A percentile compares a stretch with the other conserved stretches of the same genome.
Evolutionary conservation across 2,888 invertebrate species (phyloP).

Genomic region (Lapara coniferarum): DNA sequence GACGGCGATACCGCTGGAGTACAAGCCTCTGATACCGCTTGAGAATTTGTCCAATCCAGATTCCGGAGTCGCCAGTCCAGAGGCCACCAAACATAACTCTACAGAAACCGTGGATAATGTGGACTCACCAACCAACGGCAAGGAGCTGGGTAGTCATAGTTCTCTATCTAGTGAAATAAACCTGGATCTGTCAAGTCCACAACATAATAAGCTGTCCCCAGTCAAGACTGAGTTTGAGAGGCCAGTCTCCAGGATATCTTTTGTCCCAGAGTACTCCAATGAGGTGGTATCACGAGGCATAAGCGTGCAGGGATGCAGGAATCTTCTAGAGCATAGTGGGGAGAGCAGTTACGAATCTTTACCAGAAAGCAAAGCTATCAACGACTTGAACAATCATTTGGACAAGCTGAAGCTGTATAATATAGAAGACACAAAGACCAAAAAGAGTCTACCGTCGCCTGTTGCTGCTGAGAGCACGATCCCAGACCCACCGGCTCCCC

Average conservation of each 20-base stretch:
- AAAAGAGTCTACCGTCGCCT: conserved; percentile 56
- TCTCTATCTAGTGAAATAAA: conserved; percentile 83
- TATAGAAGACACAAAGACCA: conserved; percentile 54
- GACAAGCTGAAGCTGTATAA: conserved; percentile 66
- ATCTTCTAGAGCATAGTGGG: conserved; percentile 67
- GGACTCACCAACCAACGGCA: conserved; percentile 73
- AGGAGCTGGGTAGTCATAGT: conserved; percentile 74
- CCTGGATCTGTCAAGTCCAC: conserved; percentile 81
- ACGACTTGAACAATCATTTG: conserved; percentile 61
- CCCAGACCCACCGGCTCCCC: conserved; percentile 45
- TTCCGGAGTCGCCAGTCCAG: conserved; percentile 83
- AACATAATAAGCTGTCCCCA: conserved; percentile 64
- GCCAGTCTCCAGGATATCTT: conserved; percentile 67
- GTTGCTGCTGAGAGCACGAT: conserved; percentile 47
- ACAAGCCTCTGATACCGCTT: conserved; percentile 68
- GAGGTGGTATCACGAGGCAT: conserved; percentile 73
- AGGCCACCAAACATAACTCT: conserved; percentile 82
- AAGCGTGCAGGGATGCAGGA: conserved; percentile 67
- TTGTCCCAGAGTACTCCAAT: conserved; percentile 70
- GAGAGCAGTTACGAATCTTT: conserved; percentile 68
- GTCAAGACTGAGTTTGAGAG: conserved; percentile 67
- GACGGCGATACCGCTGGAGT: conserved; percentile 64
- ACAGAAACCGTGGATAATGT: conserved; percentile 79
- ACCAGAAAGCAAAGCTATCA: conserved; percentile 56
- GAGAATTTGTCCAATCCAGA: conserved; percentile 78